These are phyloP conservation scores for Volucella inflata DNA, from an alignment of 2,888 invertebrate genomes.

Conservation along the genomic window DNA sequence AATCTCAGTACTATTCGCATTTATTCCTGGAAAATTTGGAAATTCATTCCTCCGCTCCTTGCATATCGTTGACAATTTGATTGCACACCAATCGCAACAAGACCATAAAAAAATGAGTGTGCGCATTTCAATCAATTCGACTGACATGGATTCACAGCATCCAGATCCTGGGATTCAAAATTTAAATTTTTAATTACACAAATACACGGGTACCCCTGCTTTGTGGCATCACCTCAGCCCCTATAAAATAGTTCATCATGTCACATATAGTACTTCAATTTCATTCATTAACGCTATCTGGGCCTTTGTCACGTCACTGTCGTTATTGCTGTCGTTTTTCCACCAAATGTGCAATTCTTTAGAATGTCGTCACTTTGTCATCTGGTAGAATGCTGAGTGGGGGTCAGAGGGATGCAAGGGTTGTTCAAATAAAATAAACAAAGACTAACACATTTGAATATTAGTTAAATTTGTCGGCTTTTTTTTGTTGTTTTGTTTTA, in stretches of 20 bases:
- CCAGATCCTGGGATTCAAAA: conserved; percentile 21
- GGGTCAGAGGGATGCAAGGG: neutral
- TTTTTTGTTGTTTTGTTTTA: conserved; percentile 38
- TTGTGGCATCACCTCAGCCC: no score
- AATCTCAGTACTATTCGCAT: no score
- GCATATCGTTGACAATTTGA: conserved; percentile 41
- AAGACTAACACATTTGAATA: conserved; percentile 67
- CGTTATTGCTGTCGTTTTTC: conserved; percentile 6
- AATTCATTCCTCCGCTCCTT: no score
- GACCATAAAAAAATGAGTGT: conserved; percentile 17
- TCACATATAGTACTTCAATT: conserved; percentile 68
- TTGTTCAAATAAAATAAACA: conserved; percentile 53
- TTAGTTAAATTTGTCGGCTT: conserved; percentile 58
- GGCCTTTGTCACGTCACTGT: conserved; percentile 3
- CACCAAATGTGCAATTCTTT: conserved; percentile 42
- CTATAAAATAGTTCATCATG: conserved; percentile 41
- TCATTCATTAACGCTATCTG: conserved; percentile 67
- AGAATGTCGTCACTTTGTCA: neutral
- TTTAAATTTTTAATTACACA: conserved; percentile 71
- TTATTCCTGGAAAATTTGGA: no score
- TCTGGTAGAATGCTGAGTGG: conserved; percentile 10
- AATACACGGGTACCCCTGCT: neutral
- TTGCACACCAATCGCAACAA: conserved; percentile 58
- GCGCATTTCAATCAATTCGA: conserved; percentile 63
- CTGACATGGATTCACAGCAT: conserved; percentile 55